Evolutionary conservation across 2,797 vertebrate species (phyloP).

Genomic region (Onychomys arenicola): DNA sequence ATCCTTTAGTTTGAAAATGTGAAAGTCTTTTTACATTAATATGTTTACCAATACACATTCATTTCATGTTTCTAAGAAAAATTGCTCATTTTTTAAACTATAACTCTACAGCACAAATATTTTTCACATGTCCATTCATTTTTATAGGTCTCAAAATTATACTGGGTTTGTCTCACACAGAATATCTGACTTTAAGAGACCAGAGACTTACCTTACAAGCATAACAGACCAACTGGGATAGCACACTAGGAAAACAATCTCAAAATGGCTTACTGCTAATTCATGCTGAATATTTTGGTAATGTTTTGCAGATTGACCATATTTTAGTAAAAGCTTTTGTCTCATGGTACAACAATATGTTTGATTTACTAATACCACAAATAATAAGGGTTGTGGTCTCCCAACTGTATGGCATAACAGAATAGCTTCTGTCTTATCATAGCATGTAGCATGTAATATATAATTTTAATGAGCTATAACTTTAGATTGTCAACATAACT

Average conservation of each 20-base stretch:
- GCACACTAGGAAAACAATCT: background rate
- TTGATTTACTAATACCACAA: conserved; percentile 48
- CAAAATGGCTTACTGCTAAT: conserved; percentile 2
- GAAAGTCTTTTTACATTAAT: conserved; percentile 49
- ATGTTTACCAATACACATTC: conserved; percentile 6
- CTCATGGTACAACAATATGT: conserved; percentile 52
- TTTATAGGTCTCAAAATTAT: conserved; percentile 32
- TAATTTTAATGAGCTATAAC: conserved; percentile 64
- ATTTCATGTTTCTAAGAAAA: conserved; percentile 40
- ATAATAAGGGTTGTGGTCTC: conserved; percentile 39
- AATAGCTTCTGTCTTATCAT: conserved; percentile 54
- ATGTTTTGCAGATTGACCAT: conserved; percentile 13
- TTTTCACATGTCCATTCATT: conserved; percentile 48
- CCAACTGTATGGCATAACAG: conserved; percentile 51
- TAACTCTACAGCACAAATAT: background rate
- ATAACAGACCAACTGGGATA: conserved; percentile 1
- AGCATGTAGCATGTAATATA: conserved; percentile 46
- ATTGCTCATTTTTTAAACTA: conserved; percentile 24
- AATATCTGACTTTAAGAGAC: conserved; percentile 1
- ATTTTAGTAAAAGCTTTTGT: conserved; percentile 55
- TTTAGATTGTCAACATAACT: conserved; percentile 50
- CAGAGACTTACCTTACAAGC: background rate
- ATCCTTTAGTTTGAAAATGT: conserved; percentile 64
- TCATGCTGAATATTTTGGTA: conserved; percentile 24
- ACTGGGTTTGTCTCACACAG: background rate